A percentile compares a stretch with the other conserved stretches of the same genome.
Evolutionary conservation across 2,113 vertebrate species (phyloP).

Genomic region (Brevimyrus niger): DNA sequence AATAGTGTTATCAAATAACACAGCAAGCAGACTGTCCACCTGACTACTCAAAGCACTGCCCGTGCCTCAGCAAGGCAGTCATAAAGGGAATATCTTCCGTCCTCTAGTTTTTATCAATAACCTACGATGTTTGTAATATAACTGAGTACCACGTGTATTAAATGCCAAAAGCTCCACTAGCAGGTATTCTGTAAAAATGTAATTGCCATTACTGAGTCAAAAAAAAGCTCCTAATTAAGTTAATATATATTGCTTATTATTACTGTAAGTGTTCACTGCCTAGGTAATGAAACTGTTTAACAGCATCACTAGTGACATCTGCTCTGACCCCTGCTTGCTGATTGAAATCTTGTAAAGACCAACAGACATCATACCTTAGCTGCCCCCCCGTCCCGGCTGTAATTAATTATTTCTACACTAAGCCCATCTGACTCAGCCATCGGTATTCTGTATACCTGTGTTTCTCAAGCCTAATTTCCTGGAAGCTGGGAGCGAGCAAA

Average conservation of each 20-base stretch:
- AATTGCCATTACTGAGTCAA: neutral
- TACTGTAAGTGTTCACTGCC: neutral
- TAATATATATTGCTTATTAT: neutral
- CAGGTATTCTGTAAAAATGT: neutral
- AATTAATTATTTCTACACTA: neutral
- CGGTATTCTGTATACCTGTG: neutral
- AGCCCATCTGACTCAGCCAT: neutral
- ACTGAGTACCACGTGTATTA: neutral
- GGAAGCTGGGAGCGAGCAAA: neutral
- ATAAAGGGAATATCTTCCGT: neutral
- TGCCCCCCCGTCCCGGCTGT: too few species aligned
- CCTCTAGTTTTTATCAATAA: neutral
- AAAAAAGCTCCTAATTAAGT: neutral
- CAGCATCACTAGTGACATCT: neutral
- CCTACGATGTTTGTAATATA: neutral
- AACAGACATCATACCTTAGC: neutral
- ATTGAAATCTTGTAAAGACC: neutral
- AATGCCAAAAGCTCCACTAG: neutral
- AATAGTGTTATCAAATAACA: neutral
- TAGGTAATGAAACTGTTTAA: neutral
- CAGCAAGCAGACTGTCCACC: neutral
- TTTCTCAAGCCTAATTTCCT: neutral
- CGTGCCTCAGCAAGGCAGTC: neutral
- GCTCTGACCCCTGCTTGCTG: neutral
- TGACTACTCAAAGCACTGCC: neutral